These are phyloP conservation scores for Pelobates fuscus DNA, from an alignment of 2,113 vertebrate genomes.

Conservation along the genomic window DNA sequence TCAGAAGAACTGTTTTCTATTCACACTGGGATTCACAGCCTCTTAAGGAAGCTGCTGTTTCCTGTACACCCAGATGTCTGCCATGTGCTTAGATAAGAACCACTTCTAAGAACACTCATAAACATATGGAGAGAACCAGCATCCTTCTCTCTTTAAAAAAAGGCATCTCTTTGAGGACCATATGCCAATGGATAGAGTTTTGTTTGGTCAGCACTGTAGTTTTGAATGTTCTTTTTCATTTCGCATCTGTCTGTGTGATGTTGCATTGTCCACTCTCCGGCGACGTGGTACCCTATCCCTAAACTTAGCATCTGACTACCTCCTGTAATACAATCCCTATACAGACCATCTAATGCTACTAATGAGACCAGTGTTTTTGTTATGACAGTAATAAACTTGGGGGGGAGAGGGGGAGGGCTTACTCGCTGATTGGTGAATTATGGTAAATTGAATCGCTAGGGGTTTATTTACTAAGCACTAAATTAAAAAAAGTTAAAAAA, in stretches of 20 bases:
- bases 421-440: no score
- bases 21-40: constrained; percentile 1
- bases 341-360: background rate
- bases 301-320: no score
- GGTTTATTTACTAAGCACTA: no score
- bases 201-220: constrained; percentile 30
- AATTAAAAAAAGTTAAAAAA: no score
- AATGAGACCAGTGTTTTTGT: no score
- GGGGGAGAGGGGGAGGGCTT: no score
- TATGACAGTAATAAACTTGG: no score
- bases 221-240: constrained; percentile 1
- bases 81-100: constrained; percentile 40
- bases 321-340: no score
- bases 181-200: constrained; percentile 9
- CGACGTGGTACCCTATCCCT: background rate
- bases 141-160: constrained; percentile 11
- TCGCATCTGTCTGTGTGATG: background rate
- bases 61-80: constrained; percentile 42
- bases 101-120: constrained; percentile 24
- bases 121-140: constrained; percentile 34
- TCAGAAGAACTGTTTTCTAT: constrained; percentile 12
- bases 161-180: background rate
- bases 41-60: constrained; percentile 9
- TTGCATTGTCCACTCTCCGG: background rate
- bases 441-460: no score